Evolutionary conservation across 2,113 vertebrate genomes (phyloP).

Genomic region (Atractosteus spatula): DNA sequence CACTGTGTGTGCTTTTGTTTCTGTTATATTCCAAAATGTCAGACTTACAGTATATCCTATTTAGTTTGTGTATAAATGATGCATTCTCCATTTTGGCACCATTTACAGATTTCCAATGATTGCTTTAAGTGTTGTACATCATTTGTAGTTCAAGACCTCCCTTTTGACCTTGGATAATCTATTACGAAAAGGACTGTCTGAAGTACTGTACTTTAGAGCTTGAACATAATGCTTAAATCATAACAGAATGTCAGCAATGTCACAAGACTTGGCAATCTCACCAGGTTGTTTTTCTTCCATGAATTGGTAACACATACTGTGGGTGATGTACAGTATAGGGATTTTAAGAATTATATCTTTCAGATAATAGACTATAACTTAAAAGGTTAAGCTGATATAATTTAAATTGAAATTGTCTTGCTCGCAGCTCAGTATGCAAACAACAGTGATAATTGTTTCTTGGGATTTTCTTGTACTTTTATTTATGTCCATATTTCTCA

Average conservation of each 20-base stretch:
- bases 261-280: background rate
- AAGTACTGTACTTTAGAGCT: background rate
- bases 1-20: too few species aligned
- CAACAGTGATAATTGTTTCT: too few species aligned
- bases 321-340: background rate
- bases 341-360: background rate
- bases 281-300: background rate
- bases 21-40: too few species aligned
- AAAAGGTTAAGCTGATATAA: too few species aligned
- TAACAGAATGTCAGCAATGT: constrained; percentile 2
- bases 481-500: too few species aligned
- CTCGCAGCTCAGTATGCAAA: too few species aligned
- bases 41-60: too few species aligned
- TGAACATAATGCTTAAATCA: background rate
- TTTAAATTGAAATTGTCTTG: too few species aligned
- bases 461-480: too few species aligned
- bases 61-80: too few species aligned
- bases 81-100: background rate
- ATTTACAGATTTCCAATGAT: background rate
- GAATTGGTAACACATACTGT: background rate
- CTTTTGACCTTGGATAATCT: background rate
- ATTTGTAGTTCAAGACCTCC: background rate
- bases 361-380: too few species aligned
- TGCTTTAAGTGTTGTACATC: background rate
- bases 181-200: background rate